phyloP scores from a whole-genome alignment of 2,888 invertebrate genomes.

The Aspidiotus rigidus region DNA sequence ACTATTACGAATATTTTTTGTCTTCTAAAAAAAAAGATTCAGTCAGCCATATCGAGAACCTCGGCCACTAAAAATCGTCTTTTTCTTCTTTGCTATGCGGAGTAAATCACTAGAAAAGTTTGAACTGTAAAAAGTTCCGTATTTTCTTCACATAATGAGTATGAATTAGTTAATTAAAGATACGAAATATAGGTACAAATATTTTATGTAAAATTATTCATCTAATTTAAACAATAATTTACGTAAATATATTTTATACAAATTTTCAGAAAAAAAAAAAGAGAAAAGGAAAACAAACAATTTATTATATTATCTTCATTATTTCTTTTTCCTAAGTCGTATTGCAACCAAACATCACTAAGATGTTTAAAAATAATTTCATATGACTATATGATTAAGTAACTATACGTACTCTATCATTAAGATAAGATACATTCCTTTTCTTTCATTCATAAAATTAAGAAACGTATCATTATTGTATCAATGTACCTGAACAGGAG shows the following conservation, averaged over 20 bases:
- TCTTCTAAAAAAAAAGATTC: no score
- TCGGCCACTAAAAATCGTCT: no score
- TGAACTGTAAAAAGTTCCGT: no score
- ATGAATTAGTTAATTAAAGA: no score
- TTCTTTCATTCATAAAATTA: neutral
- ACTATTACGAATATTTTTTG: no score
- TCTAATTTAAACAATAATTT: conserved; percentile 3
- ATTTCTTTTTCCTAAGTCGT: conserved; percentile 3
- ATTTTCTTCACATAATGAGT: no score
- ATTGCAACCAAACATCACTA: conserved; percentile 31
- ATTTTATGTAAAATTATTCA: no score
- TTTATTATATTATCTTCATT: neutral
- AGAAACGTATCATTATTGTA: neutral
- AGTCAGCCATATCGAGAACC: no score
- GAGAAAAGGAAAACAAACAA: neutral
- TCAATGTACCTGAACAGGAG: neutral
- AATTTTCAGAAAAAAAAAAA: neutral
- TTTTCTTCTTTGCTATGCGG: no score
- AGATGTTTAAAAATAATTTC: conserved; percentile 14
- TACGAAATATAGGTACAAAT: no score
- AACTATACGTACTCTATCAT: conserved; percentile 18
- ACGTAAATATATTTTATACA: neutral
- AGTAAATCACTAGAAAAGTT: no score
- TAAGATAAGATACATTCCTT: neutral
- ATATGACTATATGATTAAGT: conserved; percentile 32